Percentiles rank a stretch among this genome's conserved stretches.
Conservation (phyloP, 1,140 invertebrate genomes). For the Littorina saxatilis region DNA sequence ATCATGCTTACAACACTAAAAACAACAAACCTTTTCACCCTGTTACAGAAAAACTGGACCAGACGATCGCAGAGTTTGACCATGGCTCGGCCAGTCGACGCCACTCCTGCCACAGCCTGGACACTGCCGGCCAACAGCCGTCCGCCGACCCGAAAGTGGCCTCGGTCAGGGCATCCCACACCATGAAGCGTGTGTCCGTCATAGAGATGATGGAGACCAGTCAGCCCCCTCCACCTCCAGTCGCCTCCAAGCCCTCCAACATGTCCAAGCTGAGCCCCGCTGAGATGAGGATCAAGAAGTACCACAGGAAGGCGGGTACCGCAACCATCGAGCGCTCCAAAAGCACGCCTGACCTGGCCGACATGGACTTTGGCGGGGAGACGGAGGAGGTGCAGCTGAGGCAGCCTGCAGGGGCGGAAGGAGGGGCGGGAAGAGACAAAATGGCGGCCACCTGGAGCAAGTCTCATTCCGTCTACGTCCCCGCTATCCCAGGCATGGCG, state of each 20-base stretch:
- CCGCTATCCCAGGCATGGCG: neutral
- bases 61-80: slow-evolving; percentile 66
- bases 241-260: neutral
- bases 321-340: slow-evolving; percentile 60
- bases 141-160: slow-evolving; percentile 62
- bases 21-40: too few species aligned
- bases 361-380: slow-evolving; percentile 40
- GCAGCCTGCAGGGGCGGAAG: neutral
- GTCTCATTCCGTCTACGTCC: slow-evolving; percentile 26
- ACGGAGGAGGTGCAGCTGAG: slow-evolving; percentile 38
- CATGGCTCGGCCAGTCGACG: slow-evolving; percentile 17
- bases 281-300: slow-evolving; percentile 62
- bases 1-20: too few species aligned
- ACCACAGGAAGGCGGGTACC: slow-evolving; percentile 54
- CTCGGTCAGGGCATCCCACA: slow-evolving; percentile 68
- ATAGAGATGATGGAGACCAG: slow-evolving; percentile 52
- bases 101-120: slow-evolving; percentile 36
- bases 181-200: slow-evolving; percentile 67
- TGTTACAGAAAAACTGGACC: slow-evolving; percentile 70
- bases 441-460: slow-evolving; percentile 39
- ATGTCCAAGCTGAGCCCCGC: slow-evolving; percentile 58
- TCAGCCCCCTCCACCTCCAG: neutral
- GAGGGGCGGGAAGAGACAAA: neutral
- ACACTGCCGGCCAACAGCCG: slow-evolving; percentile 17
- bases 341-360: slow-evolving; percentile 67